These are phyloP conservation scores for Drosophila albomicans DNA, from an alignment of 1,140 invertebrate genomes.

Conservation along the genomic window DNA sequence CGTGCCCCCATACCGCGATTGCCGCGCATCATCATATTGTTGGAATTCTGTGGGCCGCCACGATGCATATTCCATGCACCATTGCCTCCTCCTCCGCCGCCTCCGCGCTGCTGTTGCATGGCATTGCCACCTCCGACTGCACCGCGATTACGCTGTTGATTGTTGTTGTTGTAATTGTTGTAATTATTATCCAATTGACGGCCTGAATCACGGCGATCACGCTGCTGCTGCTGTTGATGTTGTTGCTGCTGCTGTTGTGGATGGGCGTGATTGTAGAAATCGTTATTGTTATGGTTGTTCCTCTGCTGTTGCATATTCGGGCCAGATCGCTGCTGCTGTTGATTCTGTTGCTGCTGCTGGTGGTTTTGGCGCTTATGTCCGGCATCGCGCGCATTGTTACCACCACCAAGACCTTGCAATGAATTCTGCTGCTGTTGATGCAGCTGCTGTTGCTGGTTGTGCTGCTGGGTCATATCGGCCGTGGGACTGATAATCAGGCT, in stretches of 20 bases:
- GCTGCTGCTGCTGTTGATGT: constrained; percentile 44
- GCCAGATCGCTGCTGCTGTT: constrained; percentile 68
- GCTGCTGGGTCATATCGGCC: constrained; percentile 92
- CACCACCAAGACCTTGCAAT: constrained; percentile 68
- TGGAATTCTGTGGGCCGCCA: constrained; percentile 66
- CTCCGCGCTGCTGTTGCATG: constrained; percentile 57
- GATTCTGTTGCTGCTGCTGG: constrained; percentile 59
- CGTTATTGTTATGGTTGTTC: constrained; percentile 61
- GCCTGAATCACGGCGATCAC: constrained; percentile 81
- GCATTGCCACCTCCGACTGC: constrained; percentile 49
- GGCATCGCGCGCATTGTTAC: constrained; percentile 74
- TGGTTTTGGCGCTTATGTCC: constrained; percentile 83
- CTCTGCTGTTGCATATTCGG: constrained; percentile 61
- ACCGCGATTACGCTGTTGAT: constrained; percentile 72
- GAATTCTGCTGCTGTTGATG: constrained; percentile 56
- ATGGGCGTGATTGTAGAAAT: constrained; percentile 77
- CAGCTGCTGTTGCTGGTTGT: constrained; percentile 82
- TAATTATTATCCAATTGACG: constrained; percentile 76
- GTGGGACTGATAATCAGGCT: constrained; percentile 91
- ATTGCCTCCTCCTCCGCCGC: constrained; percentile 45
- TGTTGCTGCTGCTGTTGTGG: constrained; percentile 58
- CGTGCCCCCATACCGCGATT: constrained; percentile 71
- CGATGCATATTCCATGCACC: constrained; percentile 82
- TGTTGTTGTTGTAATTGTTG: constrained; percentile 83
- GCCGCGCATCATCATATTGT: constrained; percentile 78